phyloP scores from a whole-genome alignment of 2,888 invertebrate species.

The Caenorhabditis plicata region DNA sequence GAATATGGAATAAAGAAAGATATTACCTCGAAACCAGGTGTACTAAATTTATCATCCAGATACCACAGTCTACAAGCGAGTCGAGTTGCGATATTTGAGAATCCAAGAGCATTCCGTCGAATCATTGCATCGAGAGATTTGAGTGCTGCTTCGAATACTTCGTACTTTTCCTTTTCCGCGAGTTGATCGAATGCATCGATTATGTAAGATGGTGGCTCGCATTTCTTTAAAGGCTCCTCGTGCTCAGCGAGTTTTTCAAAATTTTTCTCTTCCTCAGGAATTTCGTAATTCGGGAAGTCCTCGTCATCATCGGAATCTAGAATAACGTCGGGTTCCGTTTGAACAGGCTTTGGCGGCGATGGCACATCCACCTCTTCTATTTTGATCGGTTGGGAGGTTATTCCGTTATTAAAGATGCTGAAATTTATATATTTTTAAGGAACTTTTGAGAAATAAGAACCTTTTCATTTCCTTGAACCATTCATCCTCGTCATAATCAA shows the following conservation, averaged over 20 bases:
- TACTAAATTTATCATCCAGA: conserved; percentile 25
- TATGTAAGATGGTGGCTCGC: conserved; percentile 10
- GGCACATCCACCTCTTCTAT: not conserved
- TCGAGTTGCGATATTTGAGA: conserved; percentile 10
- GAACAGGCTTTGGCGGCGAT: not conserved
- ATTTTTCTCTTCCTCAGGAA: conserved; percentile 8
- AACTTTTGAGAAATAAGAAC: not conserved
- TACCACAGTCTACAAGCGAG: conserved; percentile 11
- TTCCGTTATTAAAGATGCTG: not conserved
- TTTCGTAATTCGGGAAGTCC: conserved; percentile 18
- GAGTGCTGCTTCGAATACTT: conserved; percentile 24
- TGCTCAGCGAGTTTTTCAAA: conserved; percentile 5
- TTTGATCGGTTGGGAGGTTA: not conserved
- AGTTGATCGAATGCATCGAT: conserved; percentile 17
- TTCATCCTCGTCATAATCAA: conserved; percentile 2
- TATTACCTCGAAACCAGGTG: conserved; percentile 22
- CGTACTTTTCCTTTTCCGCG: conserved; percentile 22
- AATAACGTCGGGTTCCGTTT: not conserved
- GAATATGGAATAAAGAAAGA: too few relatives aligned
- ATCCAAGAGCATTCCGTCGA: conserved; percentile 21
- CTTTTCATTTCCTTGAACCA: conserved; percentile 2
- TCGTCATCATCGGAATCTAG: conserved; percentile 34
- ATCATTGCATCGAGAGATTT: conserved; percentile 10
- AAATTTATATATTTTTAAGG: conserved; percentile 4
- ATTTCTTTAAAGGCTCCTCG: conserved; percentile 8